A percentile compares a stretch with the other conserved stretches of the same genome.
These are phyloP conservation scores for Brachionus rubens DNA, from an alignment of 1,140 invertebrate genomes.

Conservation along the genomic window DNA sequence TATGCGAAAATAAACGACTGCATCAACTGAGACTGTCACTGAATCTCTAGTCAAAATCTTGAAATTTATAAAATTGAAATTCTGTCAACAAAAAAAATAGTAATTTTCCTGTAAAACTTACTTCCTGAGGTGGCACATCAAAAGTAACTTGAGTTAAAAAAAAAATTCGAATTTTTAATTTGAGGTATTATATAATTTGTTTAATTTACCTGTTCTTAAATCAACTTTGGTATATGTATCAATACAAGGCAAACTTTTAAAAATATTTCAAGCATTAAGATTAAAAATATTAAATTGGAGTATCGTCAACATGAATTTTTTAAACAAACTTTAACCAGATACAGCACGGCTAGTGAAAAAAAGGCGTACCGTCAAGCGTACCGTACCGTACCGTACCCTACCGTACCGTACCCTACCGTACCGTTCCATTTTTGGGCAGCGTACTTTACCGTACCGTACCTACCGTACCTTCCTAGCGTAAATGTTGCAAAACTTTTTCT, in stretches of 20 bases:
- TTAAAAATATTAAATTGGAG: neutral
- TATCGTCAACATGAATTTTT: conserved; percentile 57
- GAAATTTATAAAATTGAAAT: no score
- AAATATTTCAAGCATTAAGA: neutral
- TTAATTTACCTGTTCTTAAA: conserved; percentile 75
- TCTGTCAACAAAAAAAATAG: no score
- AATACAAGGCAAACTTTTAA: conserved; percentile 61
- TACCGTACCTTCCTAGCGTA: no score
- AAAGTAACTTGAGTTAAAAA: conserved; percentile 39
- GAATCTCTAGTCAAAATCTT: conserved; percentile 49
- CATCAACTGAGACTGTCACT: conserved; percentile 47
- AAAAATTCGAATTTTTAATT: neutral
- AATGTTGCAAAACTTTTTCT: no score
- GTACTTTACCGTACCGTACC: no score
- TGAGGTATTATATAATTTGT: neutral
- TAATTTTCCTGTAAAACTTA: conserved; percentile 18
- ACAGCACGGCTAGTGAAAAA: no score
- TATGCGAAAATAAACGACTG: conserved; percentile 34
- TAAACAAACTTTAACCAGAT: no score
- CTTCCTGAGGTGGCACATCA: conserved; percentile 49
- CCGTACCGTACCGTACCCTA: no score
- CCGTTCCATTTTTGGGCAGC: no score
- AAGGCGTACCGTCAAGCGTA: no score
- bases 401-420: no score
- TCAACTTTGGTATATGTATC: conserved; percentile 83